Percentiles rank a stretch among this genome's conserved stretches.
Conservation (phyloP, 2,888 invertebrate genomes). For the Electrophaes corylata region DNA sequence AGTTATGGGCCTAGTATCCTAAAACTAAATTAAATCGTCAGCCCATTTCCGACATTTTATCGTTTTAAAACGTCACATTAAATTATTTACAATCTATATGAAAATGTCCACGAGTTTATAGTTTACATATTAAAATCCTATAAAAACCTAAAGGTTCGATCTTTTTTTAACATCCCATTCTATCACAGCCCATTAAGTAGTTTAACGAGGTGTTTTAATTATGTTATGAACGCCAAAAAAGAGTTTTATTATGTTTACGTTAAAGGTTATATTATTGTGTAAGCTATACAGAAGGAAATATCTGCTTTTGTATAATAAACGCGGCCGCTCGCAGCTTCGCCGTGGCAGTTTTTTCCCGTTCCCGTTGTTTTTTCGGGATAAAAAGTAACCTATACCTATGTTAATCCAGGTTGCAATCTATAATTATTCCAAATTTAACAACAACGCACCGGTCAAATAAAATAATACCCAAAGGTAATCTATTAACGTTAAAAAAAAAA, state of each 20-base stretch:
- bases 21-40: slow-evolving; percentile 4
- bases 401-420: too few species aligned
- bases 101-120: not conserved
- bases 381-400: too few species aligned
- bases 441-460: too few species aligned
- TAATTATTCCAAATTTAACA: too few species aligned
- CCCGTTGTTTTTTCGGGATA: too few species aligned
- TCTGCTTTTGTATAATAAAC: not conserved
- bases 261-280: slow-evolving; percentile 15
- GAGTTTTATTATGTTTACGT: slow-evolving; percentile 12
- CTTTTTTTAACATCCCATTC: slow-evolving; percentile 1
- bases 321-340: not conserved
- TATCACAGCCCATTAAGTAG: slow-evolving; percentile 14
- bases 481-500: too few species aligned
- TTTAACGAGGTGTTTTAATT: slow-evolving; percentile 11
- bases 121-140: slow-evolving; percentile 4
- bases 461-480: too few species aligned
- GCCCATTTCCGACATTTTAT: slow-evolving; percentile 6
- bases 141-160: slow-evolving; percentile 2
- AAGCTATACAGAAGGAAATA: not conserved
- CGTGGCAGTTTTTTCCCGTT: too few species aligned
- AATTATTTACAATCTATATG: not conserved
- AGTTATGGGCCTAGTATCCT: not conserved
- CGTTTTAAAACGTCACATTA: not conserved
- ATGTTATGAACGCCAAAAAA: slow-evolving; percentile 16